Evolutionary conservation across 1,140 invertebrate species (phyloP).

Genomic region (Leptonema lineaticorne): DNA sequence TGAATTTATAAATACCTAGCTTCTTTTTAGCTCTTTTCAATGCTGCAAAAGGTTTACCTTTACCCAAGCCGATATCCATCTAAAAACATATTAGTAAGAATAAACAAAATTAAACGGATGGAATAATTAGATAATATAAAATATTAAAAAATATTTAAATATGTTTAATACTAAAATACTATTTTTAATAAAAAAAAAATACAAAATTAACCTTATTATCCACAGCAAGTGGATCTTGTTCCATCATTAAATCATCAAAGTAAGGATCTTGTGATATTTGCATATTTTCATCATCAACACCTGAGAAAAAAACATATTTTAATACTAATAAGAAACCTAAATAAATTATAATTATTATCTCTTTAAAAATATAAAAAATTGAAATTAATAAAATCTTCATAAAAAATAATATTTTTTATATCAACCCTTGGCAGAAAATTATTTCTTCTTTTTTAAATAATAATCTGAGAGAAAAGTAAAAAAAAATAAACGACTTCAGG

Average conservation of each 20-base stretch:
- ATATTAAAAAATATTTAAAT: neutral
- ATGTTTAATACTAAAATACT: neutral
- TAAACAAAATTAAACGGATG: neutral
- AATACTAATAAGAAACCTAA: no score
- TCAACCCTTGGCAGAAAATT: no score
- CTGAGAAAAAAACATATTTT: conserved; percentile 48
- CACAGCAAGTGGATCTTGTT: conserved; percentile 65
- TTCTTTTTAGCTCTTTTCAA: conserved; percentile 79
- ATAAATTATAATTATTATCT: neutral
- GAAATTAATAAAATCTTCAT: neutral
- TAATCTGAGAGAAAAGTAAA: no score
- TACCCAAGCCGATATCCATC: conserved; percentile 67
- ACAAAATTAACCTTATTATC: conserved; percentile 55
- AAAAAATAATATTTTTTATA: neutral
- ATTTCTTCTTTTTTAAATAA: no score
- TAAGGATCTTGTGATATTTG: conserved; percentile 72
- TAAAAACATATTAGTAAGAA: conserved; percentile 35
- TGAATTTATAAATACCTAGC: conserved; percentile 61
- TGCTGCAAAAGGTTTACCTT: conserved; percentile 75
- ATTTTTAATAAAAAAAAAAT: neutral
- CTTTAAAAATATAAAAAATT: neutral
- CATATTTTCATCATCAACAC: conserved; percentile 64
- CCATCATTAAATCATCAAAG: conserved; percentile 57
- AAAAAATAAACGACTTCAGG: no score
- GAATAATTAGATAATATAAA: neutral